These are phyloP conservation scores for Natator depressus DNA, from an alignment of 2,113 vertebrate species.

Conservation along the genomic window DNA sequence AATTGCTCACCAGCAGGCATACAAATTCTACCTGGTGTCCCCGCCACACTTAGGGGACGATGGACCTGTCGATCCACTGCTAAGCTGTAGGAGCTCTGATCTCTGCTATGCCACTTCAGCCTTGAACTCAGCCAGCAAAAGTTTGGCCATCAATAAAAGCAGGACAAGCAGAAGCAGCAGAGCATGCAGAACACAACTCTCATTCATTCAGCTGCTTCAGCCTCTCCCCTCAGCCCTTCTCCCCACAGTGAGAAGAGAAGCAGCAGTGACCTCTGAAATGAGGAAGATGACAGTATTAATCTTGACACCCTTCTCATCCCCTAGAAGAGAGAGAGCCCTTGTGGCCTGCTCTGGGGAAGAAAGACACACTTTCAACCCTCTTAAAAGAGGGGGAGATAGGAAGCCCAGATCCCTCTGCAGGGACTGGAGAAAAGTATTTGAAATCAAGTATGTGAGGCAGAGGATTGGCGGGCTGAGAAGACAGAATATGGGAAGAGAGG, in stretches of 20 bases:
- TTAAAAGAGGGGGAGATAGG: background rate
- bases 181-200: background rate
- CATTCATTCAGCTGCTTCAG: background rate
- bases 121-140: background rate
- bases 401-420: background rate
- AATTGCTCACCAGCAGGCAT: conserved; percentile 19
- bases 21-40: background rate
- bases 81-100: background rate
- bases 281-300: background rate
- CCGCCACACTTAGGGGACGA: background rate
- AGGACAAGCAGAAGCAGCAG: rapidly evolving
- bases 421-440: background rate
- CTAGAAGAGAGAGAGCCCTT: background rate
- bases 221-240: background rate
- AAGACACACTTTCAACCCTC: background rate
- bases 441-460: background rate
- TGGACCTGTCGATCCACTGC: background rate
- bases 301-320: background rate
- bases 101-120: background rate
- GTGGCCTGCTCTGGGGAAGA: background rate
- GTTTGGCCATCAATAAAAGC: background rate
- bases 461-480: background rate
- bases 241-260: background rate
- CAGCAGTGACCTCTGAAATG: background rate
- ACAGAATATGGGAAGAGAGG: background rate